A percentile compares a stretch with the other conserved stretches of the same genome.
phyloP scores from a whole-genome alignment of 35 echinoderm and acorn worm genomes.

The Amphiura filiformis region DNA sequence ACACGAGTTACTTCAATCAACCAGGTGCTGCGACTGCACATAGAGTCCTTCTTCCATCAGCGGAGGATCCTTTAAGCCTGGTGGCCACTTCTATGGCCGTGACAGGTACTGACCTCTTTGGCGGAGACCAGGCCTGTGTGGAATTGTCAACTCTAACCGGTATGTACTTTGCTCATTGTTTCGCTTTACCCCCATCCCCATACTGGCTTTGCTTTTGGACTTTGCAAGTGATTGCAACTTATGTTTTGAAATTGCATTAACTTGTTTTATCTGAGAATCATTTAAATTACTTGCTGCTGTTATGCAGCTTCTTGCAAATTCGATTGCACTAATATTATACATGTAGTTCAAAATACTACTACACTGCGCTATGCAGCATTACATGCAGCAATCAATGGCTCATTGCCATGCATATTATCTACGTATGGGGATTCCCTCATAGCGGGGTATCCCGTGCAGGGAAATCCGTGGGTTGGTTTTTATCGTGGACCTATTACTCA shows the following conservation, averaged over 20 bases:
- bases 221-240: no score
- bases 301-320: no score
- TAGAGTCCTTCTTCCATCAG: constrained; percentile 34
- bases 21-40: constrained; percentile 32
- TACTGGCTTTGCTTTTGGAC: no score
- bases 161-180: constrained; percentile 19
- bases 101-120: constrained; percentile 35
- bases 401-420: no score
- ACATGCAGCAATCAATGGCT: no score
- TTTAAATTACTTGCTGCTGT: background rate
- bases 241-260: no score
- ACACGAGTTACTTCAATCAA: constrained; percentile 71
- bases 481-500: background rate
- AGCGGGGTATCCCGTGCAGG: background rate
- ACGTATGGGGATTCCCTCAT: no score
- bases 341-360: no score
- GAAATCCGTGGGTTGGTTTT: background rate
- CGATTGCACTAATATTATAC: no score
- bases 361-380: no score
- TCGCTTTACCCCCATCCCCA: no score
- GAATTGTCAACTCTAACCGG: constrained; percentile 41
- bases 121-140: constrained; percentile 24
- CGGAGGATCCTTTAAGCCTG: constrained; percentile 34
- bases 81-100: constrained; percentile 59
- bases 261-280: background rate